Base-by-base conservation (phyloP, 1,140 invertebrate species). In the Bombus superbus region DNA sequence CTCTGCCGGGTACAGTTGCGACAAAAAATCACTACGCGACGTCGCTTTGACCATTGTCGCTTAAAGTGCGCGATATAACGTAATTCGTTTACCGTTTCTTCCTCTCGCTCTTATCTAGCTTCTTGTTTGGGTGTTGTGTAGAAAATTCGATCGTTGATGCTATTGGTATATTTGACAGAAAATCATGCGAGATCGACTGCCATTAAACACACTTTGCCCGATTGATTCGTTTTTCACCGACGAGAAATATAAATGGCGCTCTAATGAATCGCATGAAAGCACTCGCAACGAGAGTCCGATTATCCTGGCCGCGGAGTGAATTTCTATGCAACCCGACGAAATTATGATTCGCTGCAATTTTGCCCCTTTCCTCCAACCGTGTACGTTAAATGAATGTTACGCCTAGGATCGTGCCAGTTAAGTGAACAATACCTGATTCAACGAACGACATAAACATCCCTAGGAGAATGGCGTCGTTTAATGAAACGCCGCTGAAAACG, bases 351-450 rank as follows among this genome's bases (percentile, higher is more conserved):
- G 40, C 38, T 66, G 77, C 40, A 68, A 79, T 79, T 79, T 66
- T 18, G 22, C 38, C 47, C 2, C n/a, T 22, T 25, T 32, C 32
- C 32, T 32, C 32, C 32, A 32, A 13, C 13, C 38, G 32, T 8
- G 11, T 28, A 18, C 75, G 57, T 42, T 77, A 77, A 78, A 53
- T 53, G 47, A 53, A 53, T 53, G 47, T 53, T 53, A 53, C 47
- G 22, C 47, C 47, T 53, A 53, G 59, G 59, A 79, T 66, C 59
- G 25, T 42, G 62, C 62, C 32, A 62, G 25, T 25, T 69, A 72
- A 81, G 79, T 81, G 64, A 53, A 81, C 79, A 81, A 81, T 81
- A 81, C 47, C 66, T 72, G 79, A 72, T 81, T 81, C 64, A 81
- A 81, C 44, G 79, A 53, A 81, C 79, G 44, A 28, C 68, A 71